Base-by-base conservation (phyloP, 2,797 vertebrate species). In the Labroides dimidiatus region DNA sequence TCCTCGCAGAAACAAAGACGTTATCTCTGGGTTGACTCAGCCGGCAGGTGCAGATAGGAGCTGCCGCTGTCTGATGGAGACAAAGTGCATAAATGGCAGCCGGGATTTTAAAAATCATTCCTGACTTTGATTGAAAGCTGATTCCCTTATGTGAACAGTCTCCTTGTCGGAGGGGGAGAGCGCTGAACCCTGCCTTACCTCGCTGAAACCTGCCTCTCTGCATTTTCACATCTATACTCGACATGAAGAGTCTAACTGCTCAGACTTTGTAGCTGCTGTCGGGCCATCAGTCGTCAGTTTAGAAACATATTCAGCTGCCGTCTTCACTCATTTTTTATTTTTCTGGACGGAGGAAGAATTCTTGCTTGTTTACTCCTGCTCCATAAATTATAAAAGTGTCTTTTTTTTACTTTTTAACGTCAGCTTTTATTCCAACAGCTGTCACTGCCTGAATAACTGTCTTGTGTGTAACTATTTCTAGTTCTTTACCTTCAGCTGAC, bases 101-200 rank as follows among this genome's bases (percentile, higher is more conserved):
- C 80, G 81, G 75, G 82, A 84, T 83, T 73, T 65, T 45, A 51
- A 80, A 87, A 89, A 87, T 79, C 77, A 69, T 72, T 82, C 66
- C 72, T 84, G 83, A 91, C 82, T 83, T 87, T 89, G 88, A 90
- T 85, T 82, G 84, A 89, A 89, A 87, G 82, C 76, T 4, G 80
- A 82, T 90, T 82, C 71, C 72, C 74, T 77, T 50, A 14, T 64
- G 69, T 76, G 84, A 79, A 80, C 83, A 77, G 81, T 75, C 47
- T 20, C 65, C n/a, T 39, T 39, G 69, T 66, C 24, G 75, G 71
- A 61, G 54, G 43, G 73, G 53, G 50, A 43, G 70, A 72, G 81
- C 85, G 14, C 50, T 48, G 77, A 86, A 69, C 72, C 68, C 55
- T 44, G 60, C 75, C 58, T 81, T 64, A 77, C 84, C 76, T 64